Conservation (phyloP, 2,888 invertebrate species). For the Mimumesa dahlbomi region DNA sequence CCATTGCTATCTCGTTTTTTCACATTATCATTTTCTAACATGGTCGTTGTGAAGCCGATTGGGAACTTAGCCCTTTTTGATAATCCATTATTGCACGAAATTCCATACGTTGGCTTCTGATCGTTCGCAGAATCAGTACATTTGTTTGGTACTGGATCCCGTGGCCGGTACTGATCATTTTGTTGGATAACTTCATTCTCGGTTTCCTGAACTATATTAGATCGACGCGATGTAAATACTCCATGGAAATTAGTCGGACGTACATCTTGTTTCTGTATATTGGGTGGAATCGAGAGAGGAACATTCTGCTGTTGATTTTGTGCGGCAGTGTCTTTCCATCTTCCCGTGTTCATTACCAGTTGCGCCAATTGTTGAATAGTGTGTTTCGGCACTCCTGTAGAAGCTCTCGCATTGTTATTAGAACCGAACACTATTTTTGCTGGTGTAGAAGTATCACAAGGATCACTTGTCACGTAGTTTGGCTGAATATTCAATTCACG, state of each 20-base stretch:
- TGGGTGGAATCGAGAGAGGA: neutral
- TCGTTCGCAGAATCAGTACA: constrained; percentile 13
- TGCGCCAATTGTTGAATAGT: constrained; percentile 76
- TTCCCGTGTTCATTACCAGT: constrained; percentile 77
- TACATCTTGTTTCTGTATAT: constrained; percentile 8
- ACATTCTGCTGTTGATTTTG: constrained; percentile 33
- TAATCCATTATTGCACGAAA: neutral
- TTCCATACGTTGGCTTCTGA: neutral
- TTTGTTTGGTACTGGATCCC: constrained; percentile 22
- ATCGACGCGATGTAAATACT: neutral
- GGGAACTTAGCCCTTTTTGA: constrained; percentile 45
- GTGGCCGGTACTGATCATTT: constrained; percentile 6
- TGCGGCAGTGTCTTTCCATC: constrained; percentile 71
- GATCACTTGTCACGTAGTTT: constrained; percentile 53
- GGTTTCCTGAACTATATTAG: neutral
- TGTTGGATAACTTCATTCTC: neutral
- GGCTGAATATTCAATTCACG: constrained; percentile 61
- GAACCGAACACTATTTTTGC: constrained; percentile 61
- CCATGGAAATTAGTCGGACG: constrained; percentile 11
- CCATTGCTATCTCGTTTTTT: constrained; percentile 7
- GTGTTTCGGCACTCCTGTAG: constrained; percentile 64
- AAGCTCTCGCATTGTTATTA: constrained; percentile 19
- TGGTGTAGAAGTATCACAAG: constrained; percentile 75
- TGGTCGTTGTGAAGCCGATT: constrained; percentile 62
- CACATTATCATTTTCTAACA: constrained; percentile 33